Conservation (phyloP, 2,113 vertebrate species). For the Tinamus guttatus region DNA sequence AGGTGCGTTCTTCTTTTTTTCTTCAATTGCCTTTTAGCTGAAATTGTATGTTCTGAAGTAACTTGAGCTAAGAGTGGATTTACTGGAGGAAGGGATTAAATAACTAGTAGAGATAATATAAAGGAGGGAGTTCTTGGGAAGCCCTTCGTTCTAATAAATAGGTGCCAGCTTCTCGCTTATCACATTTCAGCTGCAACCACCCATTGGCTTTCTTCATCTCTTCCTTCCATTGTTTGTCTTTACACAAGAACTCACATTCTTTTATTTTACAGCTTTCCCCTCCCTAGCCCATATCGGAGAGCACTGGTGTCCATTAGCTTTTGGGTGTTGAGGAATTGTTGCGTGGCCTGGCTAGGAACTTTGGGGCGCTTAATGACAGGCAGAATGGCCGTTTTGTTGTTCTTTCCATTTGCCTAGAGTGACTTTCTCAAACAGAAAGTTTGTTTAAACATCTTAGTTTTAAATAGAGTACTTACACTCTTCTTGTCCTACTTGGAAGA, state of each 20-base stretch:
- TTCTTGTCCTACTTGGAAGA: background rate
- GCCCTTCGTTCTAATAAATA: background rate
- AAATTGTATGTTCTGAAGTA: background rate
- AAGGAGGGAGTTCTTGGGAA: background rate
- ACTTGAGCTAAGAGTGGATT: background rate
- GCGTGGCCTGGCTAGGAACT: background rate
- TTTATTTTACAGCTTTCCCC: background rate
- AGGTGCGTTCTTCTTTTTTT: background rate
- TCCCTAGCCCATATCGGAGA: rapidly evolving
- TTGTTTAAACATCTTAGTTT: background rate
- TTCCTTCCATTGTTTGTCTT: background rate
- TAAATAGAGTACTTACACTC: background rate
- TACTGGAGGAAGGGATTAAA: background rate
- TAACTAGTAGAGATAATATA: background rate
- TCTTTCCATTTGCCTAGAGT: background rate
- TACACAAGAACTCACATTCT: background rate
- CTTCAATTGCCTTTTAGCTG: background rate
- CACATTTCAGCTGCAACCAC: background rate
- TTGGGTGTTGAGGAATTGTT: background rate
- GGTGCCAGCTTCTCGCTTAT: background rate
- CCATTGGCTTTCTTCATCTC: constrained; percentile 2
- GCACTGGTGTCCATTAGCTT: rapidly evolving
- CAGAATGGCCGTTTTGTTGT: background rate
- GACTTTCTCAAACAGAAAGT: background rate
- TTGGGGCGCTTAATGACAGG: background rate